Percentiles rank a stretch among this genome's conserved stretches.
Conservation (phyloP, 1,140 invertebrate species). For the Galendromus occidentalis region DNA sequence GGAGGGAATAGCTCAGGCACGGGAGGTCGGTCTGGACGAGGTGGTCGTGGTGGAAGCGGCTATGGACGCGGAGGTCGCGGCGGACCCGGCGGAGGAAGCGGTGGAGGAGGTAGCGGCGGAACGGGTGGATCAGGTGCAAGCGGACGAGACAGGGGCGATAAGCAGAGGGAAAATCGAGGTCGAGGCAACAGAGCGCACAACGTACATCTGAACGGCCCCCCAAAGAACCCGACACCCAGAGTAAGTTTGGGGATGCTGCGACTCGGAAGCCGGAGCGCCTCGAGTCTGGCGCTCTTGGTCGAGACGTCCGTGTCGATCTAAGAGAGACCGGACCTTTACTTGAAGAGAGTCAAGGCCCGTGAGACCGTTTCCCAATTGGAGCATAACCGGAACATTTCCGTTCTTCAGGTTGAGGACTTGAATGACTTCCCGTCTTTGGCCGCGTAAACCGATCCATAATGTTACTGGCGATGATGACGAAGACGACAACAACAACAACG, state of each 20-base stretch:
- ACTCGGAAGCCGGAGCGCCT: not conserved
- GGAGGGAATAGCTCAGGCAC: not conserved
- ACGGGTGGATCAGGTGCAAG: not conserved
- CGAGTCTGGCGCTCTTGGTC: not conserved
- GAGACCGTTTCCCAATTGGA: not conserved
- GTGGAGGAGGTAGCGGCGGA: not conserved
- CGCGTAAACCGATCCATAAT: not conserved
- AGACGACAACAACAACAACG: too few relatives aligned
- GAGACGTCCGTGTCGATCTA: not conserved
- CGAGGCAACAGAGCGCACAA: not conserved
- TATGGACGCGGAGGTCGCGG: not conserved
- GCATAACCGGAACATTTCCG: not conserved
- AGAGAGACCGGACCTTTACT: not conserved
- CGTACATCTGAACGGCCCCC: not conserved
- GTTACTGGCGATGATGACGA: too few relatives aligned
- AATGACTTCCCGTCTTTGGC: constrained; percentile 7
- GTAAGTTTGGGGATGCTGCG: not conserved
- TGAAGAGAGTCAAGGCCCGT: not conserved
- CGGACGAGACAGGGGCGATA: not conserved
- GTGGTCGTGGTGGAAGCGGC: not conserved
- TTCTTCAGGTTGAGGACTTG: constrained; percentile 8
- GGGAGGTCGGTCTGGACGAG: not conserved
- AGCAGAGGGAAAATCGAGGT: not conserved
- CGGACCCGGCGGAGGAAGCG: not conserved
- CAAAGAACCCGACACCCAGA: not conserved